Base-by-base conservation (phyloP, 2,888 invertebrate species). In the Listrodromus nycthemerus region DNA sequence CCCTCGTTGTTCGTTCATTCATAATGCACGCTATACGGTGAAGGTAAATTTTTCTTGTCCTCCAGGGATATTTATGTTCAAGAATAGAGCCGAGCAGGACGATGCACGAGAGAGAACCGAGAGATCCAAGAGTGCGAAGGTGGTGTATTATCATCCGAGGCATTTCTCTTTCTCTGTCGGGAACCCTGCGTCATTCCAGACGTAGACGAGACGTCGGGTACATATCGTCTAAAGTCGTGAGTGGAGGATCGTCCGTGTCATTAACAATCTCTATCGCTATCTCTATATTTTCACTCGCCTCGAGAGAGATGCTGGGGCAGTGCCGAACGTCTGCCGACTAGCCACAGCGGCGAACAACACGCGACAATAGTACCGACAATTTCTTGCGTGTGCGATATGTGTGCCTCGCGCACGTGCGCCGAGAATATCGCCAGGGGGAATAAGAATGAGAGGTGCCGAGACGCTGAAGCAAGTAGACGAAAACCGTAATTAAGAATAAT, bases 401-500 rank as follows among this genome's bases (percentile, higher is more conserved):
- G 33, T 27, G 21, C 67, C 63, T 63, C 30, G 45, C 65, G 41
- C 48, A 74, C 37, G 65, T 69, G 21, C 3, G 13, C 13, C 69
- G 73, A 80, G 71, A 27, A 69, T 30, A 71, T 37, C 77, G 61
- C 61, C 78, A 45, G 16, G 27, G 19, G 45, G 50, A 75, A 70
- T 70, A 80, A 79, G 33, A 74, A 82, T 80, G 73, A 67, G 67
- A 48, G 71, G 58, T 21, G 24, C 41, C 16, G 55, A 80, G 27
- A 78, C 58, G 67, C 61, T 30, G 37, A 67, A 19, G 78, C 67
- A 65, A 75, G 73, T 79, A 69, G 66, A 74, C 74, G 70, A 65
- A 79, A 58, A 84, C 85, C 87, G 88, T 91, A 90, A 92, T 91
- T 90, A 90, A 91, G 91, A 92, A 89, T 91, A 92, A 92, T 91